Evolutionary conservation across 2,797 vertebrate genomes (phyloP), one percentile per base, ranked within the genome.

Genomic region (Phalanger gymnotis): DNA sequence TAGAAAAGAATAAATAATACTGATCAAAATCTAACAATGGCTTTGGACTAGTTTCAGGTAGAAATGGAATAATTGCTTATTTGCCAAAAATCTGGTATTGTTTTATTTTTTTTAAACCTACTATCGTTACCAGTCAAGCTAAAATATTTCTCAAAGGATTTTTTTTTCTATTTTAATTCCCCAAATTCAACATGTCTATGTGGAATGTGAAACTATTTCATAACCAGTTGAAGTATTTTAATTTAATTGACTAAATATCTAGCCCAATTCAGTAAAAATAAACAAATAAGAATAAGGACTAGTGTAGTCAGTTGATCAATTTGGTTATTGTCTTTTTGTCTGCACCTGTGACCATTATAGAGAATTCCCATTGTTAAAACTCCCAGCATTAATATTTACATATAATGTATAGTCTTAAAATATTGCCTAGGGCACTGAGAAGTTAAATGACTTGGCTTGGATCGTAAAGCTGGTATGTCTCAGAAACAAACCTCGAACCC

Each of bases 131-230:
- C 57, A 9, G 5, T n/a, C 19, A 89, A 93, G 92, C 91, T 56
- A 53, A 91, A 95, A 92, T 91, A 11, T 53, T 40, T 57, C 87
- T 91, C 19, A 5, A 6, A 31, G 91, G 95, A 93, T 96, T 31
- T 87, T 95, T 95, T 87, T 53, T 66, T 54, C 47, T 31, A 89
- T 54, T n/a, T 53, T 96, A 97, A 97, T 97, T 97, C 97, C 90
- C 94, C 89, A 95, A 96, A 97, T 97, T 97, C 96, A 87, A 95
- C 14, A 93, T 95, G 96, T 96, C 97, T 98, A 98, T 97, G 95
- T 97, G 95, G 96, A 92, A 93, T 95, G 94, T 97, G 96, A 97
- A 97, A 97, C 97, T 93, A 73, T 61, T 53, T 92, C 94, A 94
- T 97, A 98, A 94, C 95, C 95, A 94, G 55, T 61, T 94, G 95